Evolutionary conservation across 2,113 vertebrate species (phyloP), one percentile per base, ranked within the genome.

Genomic region (Dipodomys stephensi): DNA sequence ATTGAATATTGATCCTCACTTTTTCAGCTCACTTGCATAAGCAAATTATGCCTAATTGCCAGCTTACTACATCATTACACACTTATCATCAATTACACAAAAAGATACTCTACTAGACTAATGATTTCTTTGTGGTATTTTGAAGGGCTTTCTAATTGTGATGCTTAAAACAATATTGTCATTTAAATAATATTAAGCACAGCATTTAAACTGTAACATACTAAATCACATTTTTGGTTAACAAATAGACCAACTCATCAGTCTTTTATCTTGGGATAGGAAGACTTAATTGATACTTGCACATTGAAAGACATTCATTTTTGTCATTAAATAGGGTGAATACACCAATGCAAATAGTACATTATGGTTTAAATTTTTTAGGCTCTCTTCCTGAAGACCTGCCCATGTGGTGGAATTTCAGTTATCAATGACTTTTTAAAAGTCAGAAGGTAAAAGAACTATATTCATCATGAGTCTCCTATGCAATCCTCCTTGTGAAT

Each of bases 1-100:
- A 97, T 94, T 97, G 98, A 97, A 97, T 98, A 98, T 98, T 97
- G 98, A 98, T 98, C 96, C 97, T 97, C 94, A 46, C 95, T 86
- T 97, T 97, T 97, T 96, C 97, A 98, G 95, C 96, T 98, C 97
- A 97, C 97, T 98, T 97, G 95, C 97, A 98, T 97, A 98, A 97
- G 97, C 97, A 98, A 98, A 98, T 98, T 97, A 97, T 93, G 95
- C 87, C 93, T 98, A 98, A 98, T 98, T 98, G 94, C 96, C 91
- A 96, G 93, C 97, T 97, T 96, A 97, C 93, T 93, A 95, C 96
- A 97, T 97, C 97, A 97, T 98, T 97, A 98, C 94, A 96, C 97
- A 95, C 91, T 97, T 98, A 97, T 93, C 94, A 93, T 96, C 97
- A 97, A 96, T 97, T 97, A 96, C 64, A 94, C 81, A 91, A 90